Conservation (phyloP, 2,888 invertebrate species). For the Caradrina clavipalpis region DNA sequence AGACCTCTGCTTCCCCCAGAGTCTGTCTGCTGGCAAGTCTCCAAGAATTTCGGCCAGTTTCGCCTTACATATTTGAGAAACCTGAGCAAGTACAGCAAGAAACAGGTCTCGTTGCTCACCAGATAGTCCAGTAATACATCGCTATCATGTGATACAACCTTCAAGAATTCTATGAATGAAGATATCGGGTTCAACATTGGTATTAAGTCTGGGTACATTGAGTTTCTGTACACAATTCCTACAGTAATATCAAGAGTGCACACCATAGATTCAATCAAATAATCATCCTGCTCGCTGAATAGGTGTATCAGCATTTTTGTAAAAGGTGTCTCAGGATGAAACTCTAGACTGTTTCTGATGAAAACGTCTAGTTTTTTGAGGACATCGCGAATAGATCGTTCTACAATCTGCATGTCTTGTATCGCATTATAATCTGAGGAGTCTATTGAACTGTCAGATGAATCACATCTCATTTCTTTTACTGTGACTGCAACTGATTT, state of each 20-base stretch:
- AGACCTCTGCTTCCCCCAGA: conserved; percentile 91
- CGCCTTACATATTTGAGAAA: conserved; percentile 96
- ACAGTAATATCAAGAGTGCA: conserved; percentile 97
- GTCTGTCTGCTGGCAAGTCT: conserved; percentile 93
- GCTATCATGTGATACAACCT: conserved; percentile 95
- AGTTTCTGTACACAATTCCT: conserved; percentile 95
- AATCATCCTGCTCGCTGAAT: conserved; percentile 97
- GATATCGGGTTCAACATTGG: conserved; percentile 96
- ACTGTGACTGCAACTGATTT: conserved; percentile 97
- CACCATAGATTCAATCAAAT: conserved; percentile 97
- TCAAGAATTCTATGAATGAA: conserved; percentile 96
- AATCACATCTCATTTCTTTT: conserved; percentile 96
- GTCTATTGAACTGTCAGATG: conserved; percentile 96
- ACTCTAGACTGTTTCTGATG: conserved; percentile 95
- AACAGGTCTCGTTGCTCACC: conserved; percentile 97
- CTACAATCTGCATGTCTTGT: conserved; percentile 97
- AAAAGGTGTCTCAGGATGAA: conserved; percentile 96
- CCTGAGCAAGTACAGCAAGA: conserved; percentile 95
- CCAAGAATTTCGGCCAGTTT: conserved; percentile 96
- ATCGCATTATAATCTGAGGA: conserved; percentile 96
- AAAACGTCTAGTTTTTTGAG: conserved; percentile 95
- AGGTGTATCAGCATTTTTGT: conserved; percentile 97
- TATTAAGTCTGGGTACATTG: conserved; percentile 95
- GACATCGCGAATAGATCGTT: conserved; percentile 96
- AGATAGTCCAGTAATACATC: conserved; percentile 96